Percentiles rank a stretch among this genome's conserved stretches.
Evolutionary conservation across 2,797 vertebrate genomes (phyloP).

Genomic region (Leptodactylus fallax): DNA sequence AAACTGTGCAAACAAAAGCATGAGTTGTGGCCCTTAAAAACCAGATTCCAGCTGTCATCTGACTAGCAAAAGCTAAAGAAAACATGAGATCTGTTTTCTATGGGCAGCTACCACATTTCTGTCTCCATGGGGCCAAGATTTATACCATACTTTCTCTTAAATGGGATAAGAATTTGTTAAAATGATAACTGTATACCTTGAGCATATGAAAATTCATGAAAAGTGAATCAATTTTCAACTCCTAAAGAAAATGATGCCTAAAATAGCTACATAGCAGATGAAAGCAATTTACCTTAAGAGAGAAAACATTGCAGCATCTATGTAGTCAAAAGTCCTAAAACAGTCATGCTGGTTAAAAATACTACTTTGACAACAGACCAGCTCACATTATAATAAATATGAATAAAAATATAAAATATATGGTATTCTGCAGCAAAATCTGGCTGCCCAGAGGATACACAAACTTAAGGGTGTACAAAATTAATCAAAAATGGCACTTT

Average conservation of each 20-base stretch:
- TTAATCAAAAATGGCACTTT: slow-evolving; percentile 59
- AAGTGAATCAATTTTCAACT: not conserved
- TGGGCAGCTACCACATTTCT: not conserved
- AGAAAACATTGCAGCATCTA: slow-evolving; percentile 42
- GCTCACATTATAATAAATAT: slow-evolving; percentile 55
- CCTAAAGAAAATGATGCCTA: not conserved
- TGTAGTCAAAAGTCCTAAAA: slow-evolving; percentile 34
- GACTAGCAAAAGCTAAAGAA: not conserved
- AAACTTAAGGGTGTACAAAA: slow-evolving; percentile 50
- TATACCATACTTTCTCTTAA: not conserved
- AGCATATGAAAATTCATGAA: not conserved
- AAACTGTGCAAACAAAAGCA: not conserved
- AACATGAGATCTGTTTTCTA: not conserved
- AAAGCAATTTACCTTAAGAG: not conserved
- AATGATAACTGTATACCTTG: not conserved
- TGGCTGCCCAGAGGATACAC: slow-evolving; percentile 35
- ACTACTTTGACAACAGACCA: not conserved
- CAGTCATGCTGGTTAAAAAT: slow-evolving; percentile 50
- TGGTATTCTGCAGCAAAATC: slow-evolving; percentile 43
- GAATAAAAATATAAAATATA: slow-evolving; percentile 58
- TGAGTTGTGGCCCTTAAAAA: not conserved
- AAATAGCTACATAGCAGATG: not conserved
- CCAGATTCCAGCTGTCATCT: not conserved
- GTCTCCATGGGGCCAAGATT: no score
- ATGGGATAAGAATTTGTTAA: not conserved